These are phyloP conservation scores for Agonopterix heracliana DNA, from an alignment of 2,888 invertebrate genomes.

Conservation along the genomic window DNA sequence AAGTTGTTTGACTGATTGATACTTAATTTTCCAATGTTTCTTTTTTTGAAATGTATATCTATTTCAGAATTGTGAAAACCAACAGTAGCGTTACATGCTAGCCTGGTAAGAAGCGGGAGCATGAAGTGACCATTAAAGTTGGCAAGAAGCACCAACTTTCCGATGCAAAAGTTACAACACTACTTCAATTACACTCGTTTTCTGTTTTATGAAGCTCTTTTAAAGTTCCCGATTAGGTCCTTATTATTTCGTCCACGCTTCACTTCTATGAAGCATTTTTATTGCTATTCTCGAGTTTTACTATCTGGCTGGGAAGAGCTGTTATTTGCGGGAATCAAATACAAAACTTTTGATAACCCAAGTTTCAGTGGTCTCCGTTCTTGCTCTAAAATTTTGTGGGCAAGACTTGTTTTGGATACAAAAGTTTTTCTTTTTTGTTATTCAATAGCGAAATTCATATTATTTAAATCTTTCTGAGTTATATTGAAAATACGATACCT, in stretches of 20 bases:
- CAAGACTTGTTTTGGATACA: too few species aligned
- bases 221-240: slow-evolving; percentile 22
- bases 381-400: too few species aligned
- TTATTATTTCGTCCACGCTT: slow-evolving; percentile 31
- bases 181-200: slow-evolving; percentile 15
- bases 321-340: slow-evolving; percentile 6
- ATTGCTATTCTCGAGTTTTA: slow-evolving; percentile 33
- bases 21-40: too few species aligned
- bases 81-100: too few species aligned
- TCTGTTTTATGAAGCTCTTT: slow-evolving; percentile 27
- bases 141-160: too few species aligned
- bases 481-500: not conserved
- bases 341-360: not conserved
- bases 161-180: too few species aligned
- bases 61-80: too few species aligned
- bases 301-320: slow-evolving; percentile 16
- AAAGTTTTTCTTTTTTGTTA: not conserved
- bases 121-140: too few species aligned
- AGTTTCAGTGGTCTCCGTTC: not conserved
- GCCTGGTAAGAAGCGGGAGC: too few species aligned
- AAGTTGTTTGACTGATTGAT: too few species aligned
- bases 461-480: not conserved
- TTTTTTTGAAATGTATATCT: too few species aligned
- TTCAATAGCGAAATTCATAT: too few species aligned
- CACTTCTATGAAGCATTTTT: slow-evolving; percentile 30